Evolutionary conservation across 2,888 invertebrate genomes (phyloP), one percentile per base, ranked within the genome.

Genomic region (Trachelus stipa): DNA sequence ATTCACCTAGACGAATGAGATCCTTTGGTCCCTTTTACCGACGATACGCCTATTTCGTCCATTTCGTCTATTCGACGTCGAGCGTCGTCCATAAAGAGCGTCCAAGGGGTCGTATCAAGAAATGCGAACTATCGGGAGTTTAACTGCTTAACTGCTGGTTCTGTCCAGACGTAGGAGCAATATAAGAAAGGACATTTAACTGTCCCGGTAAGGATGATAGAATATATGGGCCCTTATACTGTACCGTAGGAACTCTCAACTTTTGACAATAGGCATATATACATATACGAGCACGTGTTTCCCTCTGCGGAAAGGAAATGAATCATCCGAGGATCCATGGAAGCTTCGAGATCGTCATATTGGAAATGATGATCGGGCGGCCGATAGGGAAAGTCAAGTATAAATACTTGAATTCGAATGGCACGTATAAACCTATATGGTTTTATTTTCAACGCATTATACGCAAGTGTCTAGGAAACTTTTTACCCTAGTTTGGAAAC

Each of bases 401-500:
- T 69, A 30, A 69, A 69, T 69, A 69, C 69, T 30, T 23, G 30
- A 30, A 31, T 33, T 1, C 69, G 6, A 69, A 69, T 69, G 69
- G 69, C 69, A 33, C 30, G 69, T 69, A 69, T 69, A 69, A 69
- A 69, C 69, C 69, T 69, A 69, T 69, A 69, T 33, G 69, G 69
- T 11, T 69, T 69, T 69, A 69, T 69, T 69, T 69, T 69, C 69
- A 1, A 33, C 11, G 30, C 30, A 33, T 33, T 31, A 33, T 15
- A 33, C 11, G 69, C 33, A 69, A 33, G 69, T 30, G 69, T 69
- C 30, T 30, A 12, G 31, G 30, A 15, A 69, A 69, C 12, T 69
- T 69, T 69, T 69, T 33, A 69, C 69, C 69, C 69, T 2, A 69
- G 31, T 69, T 69, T 30, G 69, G 0, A 69, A 69, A 69, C 69